These are phyloP conservation scores for Caenorhabditis sinica DNA, from an alignment of 2,888 invertebrate genomes.

Conservation along the genomic window DNA sequence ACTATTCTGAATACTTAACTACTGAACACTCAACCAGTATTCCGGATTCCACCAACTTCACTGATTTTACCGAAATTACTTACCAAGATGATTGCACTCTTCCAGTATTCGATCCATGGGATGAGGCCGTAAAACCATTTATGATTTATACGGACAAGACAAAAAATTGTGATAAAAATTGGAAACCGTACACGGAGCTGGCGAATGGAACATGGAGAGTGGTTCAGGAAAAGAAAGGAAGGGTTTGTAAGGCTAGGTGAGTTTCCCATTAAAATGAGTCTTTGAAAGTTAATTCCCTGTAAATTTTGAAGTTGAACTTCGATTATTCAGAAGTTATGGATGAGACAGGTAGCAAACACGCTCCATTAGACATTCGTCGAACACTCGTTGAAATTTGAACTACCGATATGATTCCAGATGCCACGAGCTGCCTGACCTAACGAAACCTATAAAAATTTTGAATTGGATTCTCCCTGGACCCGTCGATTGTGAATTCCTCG, in stretches of 20 bases:
- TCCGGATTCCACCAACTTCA: neutral
- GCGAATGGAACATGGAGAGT: conserved; percentile 21
- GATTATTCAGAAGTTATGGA: no score
- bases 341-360: neutral
- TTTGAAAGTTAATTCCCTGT: no score
- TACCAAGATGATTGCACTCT: neutral
- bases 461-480: neutral
- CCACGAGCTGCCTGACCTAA: neutral
- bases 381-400: no score
- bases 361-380: no score
- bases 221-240: neutral
- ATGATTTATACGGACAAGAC: neutral
- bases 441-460: no score
- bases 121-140: neutral
- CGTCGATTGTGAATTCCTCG: neutral
- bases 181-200: conserved; percentile 7
- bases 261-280: neutral
- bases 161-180: neutral
- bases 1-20: neutral
- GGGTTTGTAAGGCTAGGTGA: conserved; percentile 3
- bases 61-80: neutral
- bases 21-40: neutral
- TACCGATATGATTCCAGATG: neutral
- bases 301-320: no score
- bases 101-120: neutral